Evolutionary conservation across 92 coral and sea anemone genomes (phyloP).

Genomic region (Siderastrea siderea): DNA sequence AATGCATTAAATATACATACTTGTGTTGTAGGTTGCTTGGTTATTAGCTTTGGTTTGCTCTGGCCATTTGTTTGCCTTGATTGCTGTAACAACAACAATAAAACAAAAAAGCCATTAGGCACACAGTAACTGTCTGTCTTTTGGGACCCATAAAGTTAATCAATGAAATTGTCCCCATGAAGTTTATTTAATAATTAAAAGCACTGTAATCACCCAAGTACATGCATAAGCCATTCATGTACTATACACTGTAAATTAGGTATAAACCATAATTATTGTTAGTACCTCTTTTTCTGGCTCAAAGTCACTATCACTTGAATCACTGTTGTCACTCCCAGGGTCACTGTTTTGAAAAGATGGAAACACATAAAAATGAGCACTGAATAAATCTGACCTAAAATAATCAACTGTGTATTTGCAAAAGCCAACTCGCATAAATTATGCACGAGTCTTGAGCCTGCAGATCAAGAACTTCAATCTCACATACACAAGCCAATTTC

Average conservation of each 20-base stretch:
- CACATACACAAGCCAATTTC: too few relatives aligned
- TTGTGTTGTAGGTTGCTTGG: constrained; percentile 64
- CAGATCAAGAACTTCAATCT: too few relatives aligned
- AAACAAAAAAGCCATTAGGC: neutral
- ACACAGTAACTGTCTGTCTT: neutral
- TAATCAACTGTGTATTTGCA: too few relatives aligned
- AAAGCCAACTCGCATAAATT: too few relatives aligned
- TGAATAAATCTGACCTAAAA: neutral
- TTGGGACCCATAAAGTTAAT: too few relatives aligned
- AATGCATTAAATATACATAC: constrained; percentile 1
- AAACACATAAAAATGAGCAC: neutral
- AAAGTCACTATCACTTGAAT: constrained; percentile 99
- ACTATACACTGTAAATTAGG: neutral
- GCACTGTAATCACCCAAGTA: too few relatives aligned
- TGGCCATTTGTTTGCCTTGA: constrained; percentile 89
- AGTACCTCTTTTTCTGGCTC: constrained; percentile 98
- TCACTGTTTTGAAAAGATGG: constrained; percentile 57
- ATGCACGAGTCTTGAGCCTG: too few relatives aligned
- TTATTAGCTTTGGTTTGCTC: constrained; percentile 77
- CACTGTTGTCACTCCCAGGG: constrained; percentile 94
- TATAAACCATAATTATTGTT: neutral
- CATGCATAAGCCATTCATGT: too few relatives aligned
- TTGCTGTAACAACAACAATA: neutral
- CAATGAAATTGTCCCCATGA: too few relatives aligned
- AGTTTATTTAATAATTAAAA: too few relatives aligned